Conservation (phyloP, 2,113 vertebrate genomes). For the Odontophorus gujanensis region DNA sequence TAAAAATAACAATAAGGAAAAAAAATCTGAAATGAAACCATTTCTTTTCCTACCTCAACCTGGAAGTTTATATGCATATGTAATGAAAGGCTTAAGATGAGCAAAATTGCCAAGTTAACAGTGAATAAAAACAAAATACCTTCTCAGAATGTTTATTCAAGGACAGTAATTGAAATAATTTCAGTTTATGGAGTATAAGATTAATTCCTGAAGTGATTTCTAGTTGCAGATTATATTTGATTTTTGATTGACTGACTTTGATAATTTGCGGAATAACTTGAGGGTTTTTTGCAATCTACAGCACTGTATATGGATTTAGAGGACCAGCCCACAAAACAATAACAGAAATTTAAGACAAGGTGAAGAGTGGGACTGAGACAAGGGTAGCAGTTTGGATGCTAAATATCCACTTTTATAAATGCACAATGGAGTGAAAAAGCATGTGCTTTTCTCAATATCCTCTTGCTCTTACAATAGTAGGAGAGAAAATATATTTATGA, state of each 20-base stretch:
- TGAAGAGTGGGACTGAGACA: neutral
- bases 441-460: neutral
- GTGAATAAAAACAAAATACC: neutral
- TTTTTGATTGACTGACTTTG: neutral
- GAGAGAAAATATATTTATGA: neutral
- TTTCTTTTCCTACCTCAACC: neutral
- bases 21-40: neutral
- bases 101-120: neutral
- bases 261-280: neutral
- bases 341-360: neutral
- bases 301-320: neutral
- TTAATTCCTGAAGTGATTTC: neutral
- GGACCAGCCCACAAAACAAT: neutral
- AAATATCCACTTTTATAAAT: neutral
- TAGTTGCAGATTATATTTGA: neutral
- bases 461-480: neutral
- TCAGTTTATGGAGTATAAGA: neutral
- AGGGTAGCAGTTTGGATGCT: neutral
- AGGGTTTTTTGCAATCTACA: neutral
- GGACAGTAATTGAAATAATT: neutral
- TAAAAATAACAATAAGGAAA: neutral
- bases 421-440: too few species aligned
- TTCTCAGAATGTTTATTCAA: neutral
- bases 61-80: neutral
- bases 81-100: neutral